Evolutionary conservation across 1,140 invertebrate genomes (phyloP).

Genomic region (Drosophila neocordata): DNA sequence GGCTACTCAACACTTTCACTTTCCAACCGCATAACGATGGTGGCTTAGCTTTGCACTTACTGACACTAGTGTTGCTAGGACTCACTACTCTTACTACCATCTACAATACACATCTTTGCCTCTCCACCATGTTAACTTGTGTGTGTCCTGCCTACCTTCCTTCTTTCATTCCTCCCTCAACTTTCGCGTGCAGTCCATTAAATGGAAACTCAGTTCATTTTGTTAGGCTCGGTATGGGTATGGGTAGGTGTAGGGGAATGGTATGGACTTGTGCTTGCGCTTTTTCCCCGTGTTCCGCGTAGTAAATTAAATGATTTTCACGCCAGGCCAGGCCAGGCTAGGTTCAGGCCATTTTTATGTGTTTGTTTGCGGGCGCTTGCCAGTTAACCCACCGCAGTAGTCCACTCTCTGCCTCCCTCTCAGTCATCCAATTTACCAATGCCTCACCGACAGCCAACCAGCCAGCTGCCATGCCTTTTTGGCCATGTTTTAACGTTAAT

Average conservation of each 20-base stretch:
- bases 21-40: constrained; percentile 56
- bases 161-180: too few species aligned
- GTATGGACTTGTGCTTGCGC: constrained; percentile 8
- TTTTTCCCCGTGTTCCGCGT: constrained; percentile 20
- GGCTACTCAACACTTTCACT: constrained; percentile 44
- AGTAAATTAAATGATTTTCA: constrained; percentile 82
- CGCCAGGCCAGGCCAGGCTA: constrained; percentile 32
- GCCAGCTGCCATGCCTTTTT: constrained; percentile 56
- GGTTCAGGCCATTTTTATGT: constrained; percentile 63
- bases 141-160: constrained; percentile 4
- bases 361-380: constrained; percentile 66
- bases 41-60: constrained; percentile 49
- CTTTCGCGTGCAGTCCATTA: constrained; percentile 69
- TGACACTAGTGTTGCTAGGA: not conserved
- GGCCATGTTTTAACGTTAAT: constrained; percentile 82
- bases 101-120: not conserved
- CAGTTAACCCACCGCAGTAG: constrained; percentile 11
- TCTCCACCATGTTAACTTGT: not conserved
- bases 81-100: not conserved
- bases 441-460: not conserved
- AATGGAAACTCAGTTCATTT: constrained; percentile 74
- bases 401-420: not conserved
- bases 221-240: constrained; percentile 46
- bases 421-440: constrained; percentile 1
- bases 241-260: not conserved